phyloP scores from a whole-genome alignment of 2,888 invertebrate species.

The Agonopterix arenella region DNA sequence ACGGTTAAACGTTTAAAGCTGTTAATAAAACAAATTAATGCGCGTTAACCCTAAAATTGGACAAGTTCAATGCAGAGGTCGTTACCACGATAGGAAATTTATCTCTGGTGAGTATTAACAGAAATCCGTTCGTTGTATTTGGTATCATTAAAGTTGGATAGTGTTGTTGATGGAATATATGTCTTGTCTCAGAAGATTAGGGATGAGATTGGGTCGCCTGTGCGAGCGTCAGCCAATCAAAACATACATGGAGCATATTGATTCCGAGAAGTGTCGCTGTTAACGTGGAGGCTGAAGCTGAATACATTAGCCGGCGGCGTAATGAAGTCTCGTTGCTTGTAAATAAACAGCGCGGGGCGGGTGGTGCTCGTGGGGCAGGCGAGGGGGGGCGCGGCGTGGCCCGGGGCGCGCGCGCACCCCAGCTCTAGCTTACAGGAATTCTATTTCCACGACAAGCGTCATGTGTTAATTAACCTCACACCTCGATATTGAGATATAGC shows the following conservation, averaged over 20 bases:
- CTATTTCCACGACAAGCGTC: slow-evolving; percentile 74
- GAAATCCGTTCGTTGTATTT: slow-evolving; percentile 75
- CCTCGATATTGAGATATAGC: slow-evolving; percentile 74
- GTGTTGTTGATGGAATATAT: slow-evolving; percentile 38
- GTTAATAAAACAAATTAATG: slow-evolving; percentile 75
- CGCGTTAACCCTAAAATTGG: slow-evolving; percentile 73
- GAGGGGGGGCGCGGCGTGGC: slow-evolving; percentile 15
- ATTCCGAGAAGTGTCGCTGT: slow-evolving; percentile 78
- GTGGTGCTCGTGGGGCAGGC: slow-evolving; percentile 12
- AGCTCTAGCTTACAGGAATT: slow-evolving; percentile 64
- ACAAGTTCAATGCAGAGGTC: slow-evolving; percentile 75
- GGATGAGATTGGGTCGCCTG: slow-evolving; percentile 41
- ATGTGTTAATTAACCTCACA: slow-evolving; percentile 76
- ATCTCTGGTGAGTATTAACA: slow-evolving; percentile 71
- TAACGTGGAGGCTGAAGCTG: slow-evolving; percentile 77
- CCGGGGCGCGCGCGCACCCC: slow-evolving; percentile 64
- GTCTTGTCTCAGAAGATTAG: slow-evolving; percentile 41
- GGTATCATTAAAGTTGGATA: slow-evolving; percentile 64
- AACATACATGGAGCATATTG: slow-evolving; percentile 77
- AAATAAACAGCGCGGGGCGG: slow-evolving; percentile 60
- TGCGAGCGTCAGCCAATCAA: slow-evolving; percentile 64
- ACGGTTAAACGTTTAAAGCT: slow-evolving; percentile 63
- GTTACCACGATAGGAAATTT: slow-evolving; percentile 74
- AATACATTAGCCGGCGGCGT: slow-evolving; percentile 77
- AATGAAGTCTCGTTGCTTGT: slow-evolving; percentile 77